Evolutionary conservation across 2,113 vertebrate species (phyloP), one percentile per base, ranked within the genome.

Genomic region (Mungos mungo): DNA sequence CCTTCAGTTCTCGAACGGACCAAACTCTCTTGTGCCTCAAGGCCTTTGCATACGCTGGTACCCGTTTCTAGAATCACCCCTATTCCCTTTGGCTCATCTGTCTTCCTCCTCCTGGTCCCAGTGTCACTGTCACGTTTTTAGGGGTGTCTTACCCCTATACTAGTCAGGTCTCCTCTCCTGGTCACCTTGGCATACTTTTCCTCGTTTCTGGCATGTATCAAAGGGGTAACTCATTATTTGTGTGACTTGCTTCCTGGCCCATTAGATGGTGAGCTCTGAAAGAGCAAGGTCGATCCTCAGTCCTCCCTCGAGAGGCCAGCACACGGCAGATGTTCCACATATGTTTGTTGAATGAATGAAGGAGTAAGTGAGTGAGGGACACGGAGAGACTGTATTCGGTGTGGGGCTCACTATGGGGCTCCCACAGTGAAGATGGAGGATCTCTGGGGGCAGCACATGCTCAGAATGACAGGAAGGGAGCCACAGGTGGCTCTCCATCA

Each of bases 161-260:
- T 38, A 38, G 2, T 16, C 9, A 38, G 41, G 41, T 19, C 18
- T 45, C 18, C 21, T 23, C 18, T 76, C 63, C 45, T 7, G 12
- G 60, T 72, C 38, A 21, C 33, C 12, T 45, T 33, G 4, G 21
- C 21, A 16, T 25, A 3, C 9, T 5, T 54, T 14, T 16, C 7
- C 35, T 79, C 1, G 4, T 41, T 63, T 91, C 27, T n/a, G 81
- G 68, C 66, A 0, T 29, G 21, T 0, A 13, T 14, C 7, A 1
- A 14, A 23, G 31, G 11, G 14, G 89, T 8, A 0, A 27, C 3
- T 47, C 33, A 3, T 0, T 13, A 2, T 6, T 4, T 27, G 7
- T 47, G 65, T 14, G 85, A 66, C 27, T 27, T 0, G 11, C 8
- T 47, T 72, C 18, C 0, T 27, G 31, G 35, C 85, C 63, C 25